Evolutionary conservation across 2,113 vertebrate genomes (phyloP).

Genomic region (Hippocampus abdominalis): DNA sequence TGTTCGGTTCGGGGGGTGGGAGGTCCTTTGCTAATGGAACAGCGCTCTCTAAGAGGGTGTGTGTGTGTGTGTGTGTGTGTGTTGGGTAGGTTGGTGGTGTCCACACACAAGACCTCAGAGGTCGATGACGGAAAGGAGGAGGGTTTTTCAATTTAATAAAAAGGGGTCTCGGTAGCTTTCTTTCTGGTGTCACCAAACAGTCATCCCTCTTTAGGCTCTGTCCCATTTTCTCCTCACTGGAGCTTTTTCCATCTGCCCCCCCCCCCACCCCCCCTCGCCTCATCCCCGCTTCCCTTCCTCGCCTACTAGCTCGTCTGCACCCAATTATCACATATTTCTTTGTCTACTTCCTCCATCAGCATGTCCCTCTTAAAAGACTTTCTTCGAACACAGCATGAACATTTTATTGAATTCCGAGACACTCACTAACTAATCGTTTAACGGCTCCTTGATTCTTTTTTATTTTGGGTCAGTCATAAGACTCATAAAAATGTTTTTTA

Average conservation of each 20-base stretch:
- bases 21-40: constrained; percentile 45
- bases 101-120: constrained; percentile 25
- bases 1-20: constrained; percentile 29
- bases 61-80: too few relatives aligned
- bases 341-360: constrained; percentile 16
- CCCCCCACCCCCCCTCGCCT: too few relatives aligned
- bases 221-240: constrained; percentile 28
- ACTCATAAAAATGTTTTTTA: constrained; percentile 8
- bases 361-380: constrained; percentile 2
- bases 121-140: constrained; percentile 44
- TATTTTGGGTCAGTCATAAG: constrained; percentile 7
- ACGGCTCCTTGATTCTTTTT: constrained; percentile 5
- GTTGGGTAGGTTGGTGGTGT: not conserved
- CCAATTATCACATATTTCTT: constrained; percentile 60
- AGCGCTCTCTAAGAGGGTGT: not conserved
- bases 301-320: constrained; percentile 42
- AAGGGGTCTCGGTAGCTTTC: constrained; percentile 38
- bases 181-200: constrained; percentile 19
- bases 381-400: constrained; percentile 11
- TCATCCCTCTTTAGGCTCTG: constrained; percentile 28
- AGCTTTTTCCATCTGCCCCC: not conserved
- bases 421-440: constrained; percentile 4
- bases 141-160: constrained; percentile 52
- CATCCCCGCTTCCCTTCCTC: not conserved
- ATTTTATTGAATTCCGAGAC: constrained; percentile 6